Conservation (phyloP, 2,113 vertebrate species). For the Excalfactoria chinensis region DNA sequence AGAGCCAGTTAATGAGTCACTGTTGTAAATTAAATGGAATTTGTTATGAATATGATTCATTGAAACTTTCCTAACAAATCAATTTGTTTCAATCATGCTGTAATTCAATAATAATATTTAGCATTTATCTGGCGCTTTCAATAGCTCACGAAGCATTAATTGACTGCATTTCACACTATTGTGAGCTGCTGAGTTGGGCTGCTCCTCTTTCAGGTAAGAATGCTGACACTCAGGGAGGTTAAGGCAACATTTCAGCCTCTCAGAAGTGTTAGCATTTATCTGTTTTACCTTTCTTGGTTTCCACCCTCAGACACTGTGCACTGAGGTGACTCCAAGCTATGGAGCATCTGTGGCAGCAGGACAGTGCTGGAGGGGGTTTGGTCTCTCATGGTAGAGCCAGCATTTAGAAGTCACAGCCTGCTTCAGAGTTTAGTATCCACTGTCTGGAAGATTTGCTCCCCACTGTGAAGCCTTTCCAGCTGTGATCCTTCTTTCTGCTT, state of each 20-base stretch:
- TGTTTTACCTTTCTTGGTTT: background rate
- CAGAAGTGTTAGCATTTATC: background rate
- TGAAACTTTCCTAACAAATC: constrained; percentile 45
- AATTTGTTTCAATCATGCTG: constrained; percentile 45
- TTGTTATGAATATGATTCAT: constrained; percentile 31
- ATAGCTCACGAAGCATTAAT: constrained; percentile 6
- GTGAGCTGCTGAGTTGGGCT: background rate
- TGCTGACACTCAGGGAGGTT: background rate
- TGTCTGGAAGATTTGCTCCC: background rate
- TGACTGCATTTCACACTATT: background rate
- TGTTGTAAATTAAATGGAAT: constrained; percentile 50
- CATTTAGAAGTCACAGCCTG: background rate
- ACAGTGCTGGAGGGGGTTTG: background rate
- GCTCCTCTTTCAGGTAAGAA: background rate
- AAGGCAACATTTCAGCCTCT: background rate
- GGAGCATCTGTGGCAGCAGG: background rate
- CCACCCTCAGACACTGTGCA: background rate
- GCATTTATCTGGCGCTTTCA: constrained; percentile 27
- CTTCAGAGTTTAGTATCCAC: background rate
- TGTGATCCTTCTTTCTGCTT: background rate
- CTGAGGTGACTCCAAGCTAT: background rate
- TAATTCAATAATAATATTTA: constrained; percentile 55
- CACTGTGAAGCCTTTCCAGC: fast-evolving
- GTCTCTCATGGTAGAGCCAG: background rate
- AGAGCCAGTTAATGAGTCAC: constrained; percentile 30